These are phyloP conservation scores for Dinocampus coccinellae DNA, from an alignment of 2,888 invertebrate species.

Conservation along the genomic window DNA sequence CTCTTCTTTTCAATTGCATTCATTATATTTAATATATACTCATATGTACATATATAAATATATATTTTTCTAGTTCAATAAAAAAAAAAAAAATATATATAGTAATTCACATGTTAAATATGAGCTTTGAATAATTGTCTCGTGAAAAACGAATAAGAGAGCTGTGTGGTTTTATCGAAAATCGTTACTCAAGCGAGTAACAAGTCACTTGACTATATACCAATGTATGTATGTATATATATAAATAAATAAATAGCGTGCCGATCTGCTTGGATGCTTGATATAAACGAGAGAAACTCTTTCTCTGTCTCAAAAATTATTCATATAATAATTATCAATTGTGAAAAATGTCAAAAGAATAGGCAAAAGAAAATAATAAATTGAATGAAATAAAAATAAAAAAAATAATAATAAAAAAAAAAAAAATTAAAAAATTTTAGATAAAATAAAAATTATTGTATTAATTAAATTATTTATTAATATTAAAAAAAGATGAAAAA, in stretches of 20 bases:
- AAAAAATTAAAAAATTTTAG: no score
- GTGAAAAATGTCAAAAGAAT: not conserved
- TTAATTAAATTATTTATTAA: no score
- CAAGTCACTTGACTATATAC: constrained; percentile 23
- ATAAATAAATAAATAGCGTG: constrained; percentile 33
- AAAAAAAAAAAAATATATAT: no score
- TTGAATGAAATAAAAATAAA: no score
- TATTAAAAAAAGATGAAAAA: no score
- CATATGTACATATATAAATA: no score
- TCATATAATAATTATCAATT: not conserved
- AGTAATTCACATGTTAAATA: not conserved
- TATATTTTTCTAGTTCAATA: no score
- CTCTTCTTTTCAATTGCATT: no score
- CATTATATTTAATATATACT: no score
- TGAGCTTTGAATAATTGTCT: not conserved
- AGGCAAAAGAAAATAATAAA: not conserved
- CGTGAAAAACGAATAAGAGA: constrained; percentile 25
- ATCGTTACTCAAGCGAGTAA: constrained; percentile 43
- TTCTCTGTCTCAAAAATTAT: constrained; percentile 15
- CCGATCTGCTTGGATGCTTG: constrained; percentile 45
- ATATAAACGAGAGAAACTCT: constrained; percentile 41
- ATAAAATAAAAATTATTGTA: no score
- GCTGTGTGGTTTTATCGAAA: constrained; percentile 39
- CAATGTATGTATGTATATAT: not conserved
- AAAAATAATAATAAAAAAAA: not conserved